phyloP scores from a whole-genome alignment of 2,113 vertebrate genomes.

The Misgurnus anguillicaudatus region DNA sequence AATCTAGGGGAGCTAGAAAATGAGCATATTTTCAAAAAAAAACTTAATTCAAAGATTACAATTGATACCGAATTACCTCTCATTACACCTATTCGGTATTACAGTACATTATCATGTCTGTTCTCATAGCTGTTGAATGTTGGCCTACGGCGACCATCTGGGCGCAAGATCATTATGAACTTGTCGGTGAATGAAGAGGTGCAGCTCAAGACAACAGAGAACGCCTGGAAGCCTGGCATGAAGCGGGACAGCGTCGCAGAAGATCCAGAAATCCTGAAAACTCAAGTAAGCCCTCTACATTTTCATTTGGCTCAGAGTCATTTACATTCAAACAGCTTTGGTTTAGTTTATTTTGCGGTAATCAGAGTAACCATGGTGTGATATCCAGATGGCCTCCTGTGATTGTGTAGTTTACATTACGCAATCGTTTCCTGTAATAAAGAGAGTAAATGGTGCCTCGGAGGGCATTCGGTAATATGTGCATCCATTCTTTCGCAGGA shows the following conservation, averaged over 20 bases:
- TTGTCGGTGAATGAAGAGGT: conserved; percentile 90
- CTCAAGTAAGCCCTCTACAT: conserved; percentile 75
- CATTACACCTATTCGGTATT: not conserved
- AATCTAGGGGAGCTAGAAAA: too few relatives aligned
- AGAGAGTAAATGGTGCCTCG: not conserved
- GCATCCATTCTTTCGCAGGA: conserved; percentile 73
- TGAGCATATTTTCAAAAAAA: too few relatives aligned
- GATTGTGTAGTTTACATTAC: not conserved
- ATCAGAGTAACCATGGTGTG: not conserved
- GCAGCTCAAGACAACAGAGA: conserved; percentile 90
- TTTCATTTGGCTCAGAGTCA: not conserved
- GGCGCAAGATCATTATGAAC: conserved; percentile 93
- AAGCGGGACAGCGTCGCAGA: conserved; percentile 82
- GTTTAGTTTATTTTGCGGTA: not conserved
- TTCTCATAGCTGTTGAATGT: conserved; percentile 82
- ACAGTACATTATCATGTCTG: not conserved
- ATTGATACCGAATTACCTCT: not conserved
- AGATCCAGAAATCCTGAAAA: conserved; percentile 81
- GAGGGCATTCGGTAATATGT: not conserved
- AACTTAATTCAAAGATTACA: not conserved
- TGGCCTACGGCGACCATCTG: conserved; percentile 81
- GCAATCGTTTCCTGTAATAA: not conserved
- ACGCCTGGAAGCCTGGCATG: conserved; percentile 92
- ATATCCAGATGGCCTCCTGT: not conserved
- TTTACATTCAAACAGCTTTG: not conserved